phyloP scores from a whole-genome alignment of 2,888 invertebrate genomes.

The Petrolisthes manimaculis region DNA sequence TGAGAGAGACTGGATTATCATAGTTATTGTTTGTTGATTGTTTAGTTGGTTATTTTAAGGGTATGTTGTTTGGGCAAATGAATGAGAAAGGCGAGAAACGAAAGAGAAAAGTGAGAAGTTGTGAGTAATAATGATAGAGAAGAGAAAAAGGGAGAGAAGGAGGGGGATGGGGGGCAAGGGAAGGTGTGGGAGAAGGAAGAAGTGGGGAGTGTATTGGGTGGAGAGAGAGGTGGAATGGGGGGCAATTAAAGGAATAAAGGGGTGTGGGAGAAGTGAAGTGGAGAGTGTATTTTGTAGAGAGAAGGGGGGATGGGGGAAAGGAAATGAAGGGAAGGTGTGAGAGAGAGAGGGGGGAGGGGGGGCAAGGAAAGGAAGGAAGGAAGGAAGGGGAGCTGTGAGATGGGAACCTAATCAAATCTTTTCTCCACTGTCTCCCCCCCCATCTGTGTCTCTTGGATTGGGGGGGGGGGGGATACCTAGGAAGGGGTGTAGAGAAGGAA shows the following conservation, averaged over 20 bases:
- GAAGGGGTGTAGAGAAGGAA: not conserved
- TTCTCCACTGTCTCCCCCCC: not conserved
- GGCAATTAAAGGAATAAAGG: not conserved
- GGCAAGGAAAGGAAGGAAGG: not conserved
- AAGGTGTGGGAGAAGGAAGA: too few relatives aligned
- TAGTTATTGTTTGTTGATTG: too few relatives aligned
- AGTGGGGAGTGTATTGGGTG: not conserved
- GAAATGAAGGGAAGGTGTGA: not conserved
- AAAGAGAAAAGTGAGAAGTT: not conserved
- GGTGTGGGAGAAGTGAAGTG: not conserved
- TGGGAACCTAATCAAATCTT: not conserved
- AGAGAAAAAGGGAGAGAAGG: not conserved
- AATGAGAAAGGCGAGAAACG: not conserved
- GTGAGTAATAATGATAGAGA: not conserved
- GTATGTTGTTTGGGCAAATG: too few relatives aligned
- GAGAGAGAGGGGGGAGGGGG: not conserved
- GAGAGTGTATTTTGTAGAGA: not conserved
- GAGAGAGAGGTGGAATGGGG: not conserved
- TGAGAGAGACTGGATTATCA: too few relatives aligned
- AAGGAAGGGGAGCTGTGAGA: not conserved
- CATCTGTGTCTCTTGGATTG: not conserved
- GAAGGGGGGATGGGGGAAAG: not conserved
- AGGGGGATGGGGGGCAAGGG: not conserved
- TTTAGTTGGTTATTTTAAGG: too few relatives aligned
- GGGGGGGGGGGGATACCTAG: not conserved